A percentile compares a stretch with the other conserved stretches of the same genome.
phyloP scores from a whole-genome alignment of 2,797 vertebrate genomes.

The Nasua narica region DNA sequence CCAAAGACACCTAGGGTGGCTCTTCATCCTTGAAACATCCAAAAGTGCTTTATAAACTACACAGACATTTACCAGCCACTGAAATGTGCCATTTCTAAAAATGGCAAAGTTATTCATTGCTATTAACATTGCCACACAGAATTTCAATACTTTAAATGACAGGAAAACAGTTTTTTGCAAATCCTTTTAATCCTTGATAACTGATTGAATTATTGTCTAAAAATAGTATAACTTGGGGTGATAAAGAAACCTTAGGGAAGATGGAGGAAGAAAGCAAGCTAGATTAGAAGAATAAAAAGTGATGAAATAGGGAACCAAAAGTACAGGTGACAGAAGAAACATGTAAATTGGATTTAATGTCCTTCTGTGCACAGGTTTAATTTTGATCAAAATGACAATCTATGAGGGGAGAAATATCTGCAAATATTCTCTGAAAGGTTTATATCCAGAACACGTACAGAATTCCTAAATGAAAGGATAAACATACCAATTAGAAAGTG shows the following conservation, averaged over 20 bases:
- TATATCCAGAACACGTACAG: neutral
- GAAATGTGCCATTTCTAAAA: slow-evolving; percentile 11
- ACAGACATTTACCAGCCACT: neutral
- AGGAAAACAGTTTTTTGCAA: neutral
- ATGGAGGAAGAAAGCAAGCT: neutral
- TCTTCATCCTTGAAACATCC: neutral
- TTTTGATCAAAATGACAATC: neutral
- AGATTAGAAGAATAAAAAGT: neutral
- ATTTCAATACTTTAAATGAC: neutral
- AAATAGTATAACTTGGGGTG: neutral
- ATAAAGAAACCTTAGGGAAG: neutral
- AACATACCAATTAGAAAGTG: neutral
- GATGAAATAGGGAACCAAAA: neutral
- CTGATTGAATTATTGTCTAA: neutral
- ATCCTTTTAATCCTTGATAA: neutral
- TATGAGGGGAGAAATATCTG: neutral
- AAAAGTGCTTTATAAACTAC: neutral
- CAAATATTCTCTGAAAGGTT: neutral
- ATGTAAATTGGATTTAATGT: neutral
- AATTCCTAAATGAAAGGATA: neutral
- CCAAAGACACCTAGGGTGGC: neutral
- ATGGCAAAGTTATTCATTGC: neutral
- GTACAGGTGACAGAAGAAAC: neutral
- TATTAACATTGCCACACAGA: neutral
- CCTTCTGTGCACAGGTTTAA: neutral